Base-by-base conservation (phyloP, 2,113 vertebrate genomes). In the Tichodroma muraria region DNA sequence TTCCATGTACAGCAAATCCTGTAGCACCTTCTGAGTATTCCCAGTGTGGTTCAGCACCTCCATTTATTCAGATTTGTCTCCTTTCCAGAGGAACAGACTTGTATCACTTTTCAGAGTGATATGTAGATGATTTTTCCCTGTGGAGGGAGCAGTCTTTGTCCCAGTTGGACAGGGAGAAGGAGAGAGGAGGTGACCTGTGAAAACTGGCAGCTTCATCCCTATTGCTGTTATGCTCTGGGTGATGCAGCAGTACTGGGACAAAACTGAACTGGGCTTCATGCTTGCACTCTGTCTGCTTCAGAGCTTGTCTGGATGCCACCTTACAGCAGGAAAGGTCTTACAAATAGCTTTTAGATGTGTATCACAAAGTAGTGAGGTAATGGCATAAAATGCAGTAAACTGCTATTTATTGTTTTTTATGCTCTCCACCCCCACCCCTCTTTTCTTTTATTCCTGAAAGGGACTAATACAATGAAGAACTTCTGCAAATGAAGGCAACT, bases 401-500 rank as follows among this genome's bases (percentile, higher is more conserved):
- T 73, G 45, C 64, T 84, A 28, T 80, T 90, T 93, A 15, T 47
- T 89, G 89, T 92, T 85, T 91, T 87, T 73, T 73, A 93, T 81
- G 80, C 40, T 90, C 18, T 92, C 76, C 77, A 88, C 72, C 76
- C n/a, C 79, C 65, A 79, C 13, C 45, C 21, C 15, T 59, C 81
- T 85, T 75, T 90, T 63, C 76, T 89, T 88, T 83, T 45, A 7
- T 70, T 82, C 64, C 79, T 95, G 60, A 94, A 97, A 93, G 88
- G 60, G 82, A 91, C 52, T 68, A 89, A 82, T 77, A 94, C 96
- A 96, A 82, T 89, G 89, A 91, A 76, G 81, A 94, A 92, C 84
- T 90, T 37, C 91, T 79, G 42, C 54, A 93, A 94, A 95, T 57
- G 95, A 97, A 85, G 88, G 92, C 52, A 6, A 95, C 95, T 93